A percentile compares a stretch with the other conserved stretches of the same genome.
Evolutionary conservation across 2,888 invertebrate species (phyloP).

Genomic region (Hypsopygia costalis): DNA sequence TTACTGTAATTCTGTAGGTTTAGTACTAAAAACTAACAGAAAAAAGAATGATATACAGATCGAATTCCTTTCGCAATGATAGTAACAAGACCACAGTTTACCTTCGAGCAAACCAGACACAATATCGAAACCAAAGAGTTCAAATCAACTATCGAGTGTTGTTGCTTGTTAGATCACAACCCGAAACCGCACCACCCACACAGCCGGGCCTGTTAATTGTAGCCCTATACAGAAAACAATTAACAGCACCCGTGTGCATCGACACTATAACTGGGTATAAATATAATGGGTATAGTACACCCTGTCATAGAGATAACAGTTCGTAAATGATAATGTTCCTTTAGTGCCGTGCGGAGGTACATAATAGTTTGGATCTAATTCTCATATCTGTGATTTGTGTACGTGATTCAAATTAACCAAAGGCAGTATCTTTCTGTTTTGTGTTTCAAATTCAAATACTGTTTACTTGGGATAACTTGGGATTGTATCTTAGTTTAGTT

Average conservation of each 20-base stretch:
- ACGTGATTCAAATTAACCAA: neutral
- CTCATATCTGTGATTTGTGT: neutral
- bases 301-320: neutral
- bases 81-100: too few relatives aligned
- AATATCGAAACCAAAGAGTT: too few relatives aligned
- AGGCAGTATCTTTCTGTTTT: neutral
- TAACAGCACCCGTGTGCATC: constrained; percentile 40
- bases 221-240: constrained; percentile 57
- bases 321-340: constrained; percentile 6
- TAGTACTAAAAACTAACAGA: too few relatives aligned
- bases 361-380: neutral
- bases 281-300: neutral
- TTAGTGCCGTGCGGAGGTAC: constrained; percentile 4
- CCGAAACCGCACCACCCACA: constrained; percentile 32
- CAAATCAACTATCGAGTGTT: too few relatives aligned
- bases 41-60: too few relatives aligned
- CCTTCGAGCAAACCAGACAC: too few relatives aligned
- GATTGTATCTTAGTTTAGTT: too few relatives aligned
- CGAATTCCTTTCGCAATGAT: too few relatives aligned
- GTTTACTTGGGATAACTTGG: too few relatives aligned
- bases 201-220: constrained; percentile 49
- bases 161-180: neutral
- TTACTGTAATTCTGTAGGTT: too few relatives aligned
- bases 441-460: too few relatives aligned
- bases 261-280: constrained; percentile 1